A percentile compares a stretch with the other conserved stretches of the same genome.
Evolutionary conservation across 1,140 invertebrate genomes (phyloP).

Genomic region (Lepidurus apus): DNA sequence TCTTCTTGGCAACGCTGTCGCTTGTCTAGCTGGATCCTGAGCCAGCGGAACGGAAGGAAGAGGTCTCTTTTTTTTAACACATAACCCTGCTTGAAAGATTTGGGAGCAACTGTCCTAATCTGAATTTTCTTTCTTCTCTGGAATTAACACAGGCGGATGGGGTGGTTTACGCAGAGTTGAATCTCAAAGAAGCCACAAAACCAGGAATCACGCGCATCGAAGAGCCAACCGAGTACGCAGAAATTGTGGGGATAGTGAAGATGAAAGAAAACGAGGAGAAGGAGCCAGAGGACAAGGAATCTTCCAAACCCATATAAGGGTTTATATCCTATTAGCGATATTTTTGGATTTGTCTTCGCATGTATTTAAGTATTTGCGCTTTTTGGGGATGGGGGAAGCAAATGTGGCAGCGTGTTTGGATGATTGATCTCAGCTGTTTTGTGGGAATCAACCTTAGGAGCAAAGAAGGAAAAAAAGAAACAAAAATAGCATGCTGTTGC

Average conservation of each 20-base stretch:
- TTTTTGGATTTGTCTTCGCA: not conserved
- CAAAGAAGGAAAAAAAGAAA: too few relatives aligned
- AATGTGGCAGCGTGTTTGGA: not conserved
- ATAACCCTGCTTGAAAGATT: not conserved
- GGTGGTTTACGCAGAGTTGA: not conserved
- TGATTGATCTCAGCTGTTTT: too few relatives aligned
- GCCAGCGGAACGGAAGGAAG: not conserved
- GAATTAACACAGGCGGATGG: not conserved
- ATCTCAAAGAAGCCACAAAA: not conserved
- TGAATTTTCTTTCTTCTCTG: not conserved
- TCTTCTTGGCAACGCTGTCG: not conserved
- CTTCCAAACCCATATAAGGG: not conserved
- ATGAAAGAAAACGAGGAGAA: not conserved
- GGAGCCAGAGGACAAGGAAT: not conserved
- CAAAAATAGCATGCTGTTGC: too few relatives aligned
- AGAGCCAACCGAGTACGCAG: conserved; percentile 3
- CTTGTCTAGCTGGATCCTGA: not conserved
- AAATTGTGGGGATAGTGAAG: not conserved
- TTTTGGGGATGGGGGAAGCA: not conserved
- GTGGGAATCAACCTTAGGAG: too few relatives aligned
- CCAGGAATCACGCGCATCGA: conserved; percentile 1
- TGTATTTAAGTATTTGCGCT: too few relatives aligned
- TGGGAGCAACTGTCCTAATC: not conserved
- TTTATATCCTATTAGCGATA: not conserved
- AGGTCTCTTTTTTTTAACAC: not conserved